Evolutionary conservation across 2,797 vertebrate species (phyloP).

Genomic region (Scleropages formosus): DNA sequence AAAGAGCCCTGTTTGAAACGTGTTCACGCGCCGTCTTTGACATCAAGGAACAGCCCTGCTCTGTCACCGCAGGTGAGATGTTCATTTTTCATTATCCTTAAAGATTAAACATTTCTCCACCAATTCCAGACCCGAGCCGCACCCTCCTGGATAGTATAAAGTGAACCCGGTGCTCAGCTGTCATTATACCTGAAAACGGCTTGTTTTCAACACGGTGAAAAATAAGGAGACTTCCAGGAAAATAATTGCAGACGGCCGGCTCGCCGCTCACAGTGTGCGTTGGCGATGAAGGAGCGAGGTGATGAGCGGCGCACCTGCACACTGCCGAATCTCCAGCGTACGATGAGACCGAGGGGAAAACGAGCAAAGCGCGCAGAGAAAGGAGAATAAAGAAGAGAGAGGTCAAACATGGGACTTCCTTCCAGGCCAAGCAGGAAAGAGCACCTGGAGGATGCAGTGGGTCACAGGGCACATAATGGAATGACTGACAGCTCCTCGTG

Average conservation of each 20-base stretch:
- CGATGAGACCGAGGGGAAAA: not conserved
- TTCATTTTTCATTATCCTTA: slow-evolving; percentile 27
- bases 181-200: slow-evolving; percentile 37
- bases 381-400: not conserved
- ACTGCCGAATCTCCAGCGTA: slow-evolving; percentile 12
- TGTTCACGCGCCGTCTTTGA: slow-evolving; percentile 19
- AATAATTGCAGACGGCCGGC: slow-evolving; percentile 40
- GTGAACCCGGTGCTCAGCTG: slow-evolving; percentile 37
- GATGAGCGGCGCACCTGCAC: slow-evolving; percentile 26
- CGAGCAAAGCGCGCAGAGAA: not conserved
- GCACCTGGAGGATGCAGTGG: slow-evolving; percentile 26
- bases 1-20: slow-evolving; percentile 40
- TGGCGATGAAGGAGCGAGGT: not conserved
- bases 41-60: slow-evolving; percentile 33
- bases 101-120: slow-evolving; percentile 35
- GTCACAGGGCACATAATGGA: slow-evolving; percentile 35
- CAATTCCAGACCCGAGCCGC: slow-evolving; percentile 24
- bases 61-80: slow-evolving; percentile 27
- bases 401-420: not conserved
- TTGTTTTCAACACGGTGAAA: slow-evolving; percentile 22
- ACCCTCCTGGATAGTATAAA: slow-evolving; percentile 31
- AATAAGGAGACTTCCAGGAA: slow-evolving; percentile 30
- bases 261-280: slow-evolving; percentile 10
- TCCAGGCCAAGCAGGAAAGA: not conserved
- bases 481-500: slow-evolving; percentile 55